phyloP scores from a whole-genome alignment of 2,797 vertebrate species.

The Malacoraja senta region DNA sequence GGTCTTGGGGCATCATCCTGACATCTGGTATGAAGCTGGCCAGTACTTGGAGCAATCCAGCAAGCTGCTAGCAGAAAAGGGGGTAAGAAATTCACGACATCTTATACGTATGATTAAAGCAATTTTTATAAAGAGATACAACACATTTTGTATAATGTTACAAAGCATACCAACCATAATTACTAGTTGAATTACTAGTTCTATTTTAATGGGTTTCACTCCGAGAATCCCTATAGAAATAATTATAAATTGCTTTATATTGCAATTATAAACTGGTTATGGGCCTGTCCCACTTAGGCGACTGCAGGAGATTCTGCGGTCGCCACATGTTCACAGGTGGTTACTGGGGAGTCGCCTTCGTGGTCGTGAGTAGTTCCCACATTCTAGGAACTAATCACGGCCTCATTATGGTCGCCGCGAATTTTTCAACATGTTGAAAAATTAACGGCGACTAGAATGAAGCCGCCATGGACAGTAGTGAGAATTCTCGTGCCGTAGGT shows the following conservation, averaged over 20 bases:
- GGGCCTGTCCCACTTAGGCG: no score
- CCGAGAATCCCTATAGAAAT: background rate
- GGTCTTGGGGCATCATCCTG: constrained; percentile 94
- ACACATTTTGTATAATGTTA: background rate
- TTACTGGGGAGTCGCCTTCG: no score
- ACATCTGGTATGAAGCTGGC: constrained; percentile 96
- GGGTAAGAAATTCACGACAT: constrained; percentile 60
- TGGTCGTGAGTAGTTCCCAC: no score
- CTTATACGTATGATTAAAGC: background rate
- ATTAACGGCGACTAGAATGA: no score
- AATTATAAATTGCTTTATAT: background rate
- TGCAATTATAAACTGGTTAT: background rate
- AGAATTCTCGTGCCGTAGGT: no score
- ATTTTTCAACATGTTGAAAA: no score
- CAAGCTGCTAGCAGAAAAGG: constrained; percentile 93
- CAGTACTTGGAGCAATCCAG: constrained; percentile 98
- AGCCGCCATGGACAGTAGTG: no score
- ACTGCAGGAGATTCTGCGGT: no score
- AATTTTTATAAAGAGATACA: background rate
- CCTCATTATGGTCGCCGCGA: no score
- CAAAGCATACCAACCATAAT: background rate
- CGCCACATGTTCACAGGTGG: no score
- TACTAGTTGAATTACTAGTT: background rate
- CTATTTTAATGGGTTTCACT: background rate
- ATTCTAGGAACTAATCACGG: no score